These are phyloP conservation scores for Xestia ashworthii DNA, from an alignment of 2,888 invertebrate species.

Conservation along the genomic window DNA sequence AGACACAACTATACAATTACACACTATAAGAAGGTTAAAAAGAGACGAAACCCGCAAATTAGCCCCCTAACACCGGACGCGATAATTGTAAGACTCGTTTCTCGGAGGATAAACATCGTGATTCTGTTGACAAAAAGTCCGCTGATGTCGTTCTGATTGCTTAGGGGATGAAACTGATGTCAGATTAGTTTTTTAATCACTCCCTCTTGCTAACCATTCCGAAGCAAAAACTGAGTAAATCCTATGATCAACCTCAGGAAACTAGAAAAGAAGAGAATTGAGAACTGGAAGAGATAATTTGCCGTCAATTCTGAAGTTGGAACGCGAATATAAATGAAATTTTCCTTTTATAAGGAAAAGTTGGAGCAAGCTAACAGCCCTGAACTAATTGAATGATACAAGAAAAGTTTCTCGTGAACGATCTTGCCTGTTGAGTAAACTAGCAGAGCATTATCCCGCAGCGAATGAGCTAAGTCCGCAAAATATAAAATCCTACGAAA, in stretches of 20 bases:
- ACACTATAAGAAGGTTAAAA: conserved; percentile 8
- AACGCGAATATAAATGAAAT: conserved; percentile 41
- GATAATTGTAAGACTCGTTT: conserved; percentile 62
- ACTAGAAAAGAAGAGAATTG: background rate
- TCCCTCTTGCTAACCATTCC: conserved; percentile 48
- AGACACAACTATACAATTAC: conserved; percentile 24
- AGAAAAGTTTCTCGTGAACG: conserved; percentile 39
- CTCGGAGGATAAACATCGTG: conserved; percentile 56
- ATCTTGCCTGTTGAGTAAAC: conserved; percentile 40
- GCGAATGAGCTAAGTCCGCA: conserved; percentile 1
- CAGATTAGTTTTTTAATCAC: conserved; percentile 47
- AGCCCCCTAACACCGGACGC: conserved; percentile 61
- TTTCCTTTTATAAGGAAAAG: conserved; percentile 37
- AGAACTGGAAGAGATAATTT: conserved; percentile 40
- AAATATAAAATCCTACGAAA: conserved; percentile 10
- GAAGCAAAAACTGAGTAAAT: conserved; percentile 35
- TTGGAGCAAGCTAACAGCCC: conserved; percentile 22
- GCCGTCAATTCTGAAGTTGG: conserved; percentile 29
- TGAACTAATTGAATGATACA: conserved; percentile 49
- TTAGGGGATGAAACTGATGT: conserved; percentile 44
- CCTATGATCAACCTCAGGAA: conserved; percentile 36
- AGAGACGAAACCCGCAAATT: conserved; percentile 41
- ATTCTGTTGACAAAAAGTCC: conserved; percentile 58
- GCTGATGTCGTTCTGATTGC: conserved; percentile 57
- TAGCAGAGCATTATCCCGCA: conserved; percentile 6